Base-by-base conservation (phyloP, 2,113 vertebrate genomes). In the Cochlearius cochlearius region DNA sequence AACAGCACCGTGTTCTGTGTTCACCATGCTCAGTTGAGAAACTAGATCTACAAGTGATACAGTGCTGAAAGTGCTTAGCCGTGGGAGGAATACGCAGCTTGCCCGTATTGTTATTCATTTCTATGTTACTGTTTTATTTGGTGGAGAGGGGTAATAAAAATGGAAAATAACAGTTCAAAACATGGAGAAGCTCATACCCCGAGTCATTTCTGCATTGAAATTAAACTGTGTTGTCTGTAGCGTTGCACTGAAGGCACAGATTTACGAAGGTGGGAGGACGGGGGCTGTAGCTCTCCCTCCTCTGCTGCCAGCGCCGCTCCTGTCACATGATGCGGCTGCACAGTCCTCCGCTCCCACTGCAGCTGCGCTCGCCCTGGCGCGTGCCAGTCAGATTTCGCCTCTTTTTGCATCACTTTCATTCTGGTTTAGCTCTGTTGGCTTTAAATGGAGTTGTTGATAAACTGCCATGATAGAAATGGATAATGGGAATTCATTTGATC, bases 261-360 rank as follows among this genome's bases (percentile, higher is more conserved):
- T 63, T 36, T 39, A 5, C 18, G 69, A 23, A 73, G 91, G 75
- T 93, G 91, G 91, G 91, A 73, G 86, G 68, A 50, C 0, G 9
- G 86, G 92, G 94, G 86, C 64, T 91, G 80, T 67, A 74, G 73
- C 90, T 87, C 80, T 79, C 50, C 75, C 55, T 49, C 3, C 18
- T 17, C 55, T n/a, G 92, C 93, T 84, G 96, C 90, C 79, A 59
- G 84, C 27, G 9, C 91, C 9, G 32, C 81, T 87, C 27, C 90
- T 39, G 67, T 79, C 94, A 90, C 94, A 95, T 52, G 96, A 41
- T 94, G 95, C 1, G 23, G 25, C 74, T 72, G 90, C 94, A 89
- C 91, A 78, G 93, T 50, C 27, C 93, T 59, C 81, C 34, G 73
- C 91, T 86, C 9, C 2, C 85, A 13, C 82, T 88, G 88, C 96